phyloP scores from a whole-genome alignment of 2,797 vertebrate genomes.

The Hoplostethus mediterraneus region DNA sequence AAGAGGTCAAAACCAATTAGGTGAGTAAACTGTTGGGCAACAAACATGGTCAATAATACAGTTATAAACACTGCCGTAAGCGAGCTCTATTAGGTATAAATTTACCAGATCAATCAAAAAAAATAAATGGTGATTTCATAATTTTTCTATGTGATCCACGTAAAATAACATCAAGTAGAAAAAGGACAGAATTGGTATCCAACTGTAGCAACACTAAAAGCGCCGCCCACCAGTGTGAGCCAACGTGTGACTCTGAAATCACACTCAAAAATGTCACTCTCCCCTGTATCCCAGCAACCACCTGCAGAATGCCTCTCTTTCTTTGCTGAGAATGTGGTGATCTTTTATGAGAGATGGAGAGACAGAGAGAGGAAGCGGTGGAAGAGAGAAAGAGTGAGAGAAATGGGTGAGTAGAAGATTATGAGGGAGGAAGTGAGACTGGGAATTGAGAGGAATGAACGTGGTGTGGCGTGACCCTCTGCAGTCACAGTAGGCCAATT shows the following conservation, averaged over 20 bases:
- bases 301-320: conserved; percentile 43
- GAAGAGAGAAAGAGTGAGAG: not conserved
- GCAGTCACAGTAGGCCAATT: conserved; percentile 62
- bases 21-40: not conserved
- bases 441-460: conserved; percentile 47
- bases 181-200: not conserved
- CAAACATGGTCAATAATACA: not conserved
- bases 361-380: not conserved
- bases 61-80: not conserved
- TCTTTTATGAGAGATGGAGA: conserved; percentile 53
- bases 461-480: conserved; percentile 15
- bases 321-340: conserved; percentile 35
- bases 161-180: not conserved
- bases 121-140: not conserved
- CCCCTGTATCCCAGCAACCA: conserved; percentile 57
- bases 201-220: not conserved
- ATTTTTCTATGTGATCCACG: not conserved
- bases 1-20: not conserved
- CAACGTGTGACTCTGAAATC: conserved; percentile 18
- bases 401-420: conserved; percentile 15
- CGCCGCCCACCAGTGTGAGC: conserved; percentile 3
- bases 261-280: conserved; percentile 56
- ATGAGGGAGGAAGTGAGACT: conserved; percentile 11
- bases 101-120: not conserved
- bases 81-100: not conserved